These are phyloP conservation scores for Drosophila macrospina DNA, from an alignment of 2,888 invertebrate species.

Conservation along the genomic window DNA sequence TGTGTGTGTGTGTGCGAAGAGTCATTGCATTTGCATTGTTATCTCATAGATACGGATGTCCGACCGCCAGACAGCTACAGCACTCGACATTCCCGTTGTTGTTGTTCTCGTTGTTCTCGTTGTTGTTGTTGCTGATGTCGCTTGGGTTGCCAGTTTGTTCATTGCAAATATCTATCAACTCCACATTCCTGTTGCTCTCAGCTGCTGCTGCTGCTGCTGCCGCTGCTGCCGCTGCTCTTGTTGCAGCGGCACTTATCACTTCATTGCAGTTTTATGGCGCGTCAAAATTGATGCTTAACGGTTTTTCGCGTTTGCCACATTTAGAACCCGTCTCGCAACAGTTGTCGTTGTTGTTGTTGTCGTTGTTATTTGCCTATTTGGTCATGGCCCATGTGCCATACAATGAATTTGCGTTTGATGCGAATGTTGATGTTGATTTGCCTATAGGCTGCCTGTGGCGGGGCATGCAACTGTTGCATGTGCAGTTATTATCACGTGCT, in stretches of 20 bases:
- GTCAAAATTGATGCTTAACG: slow-evolving; percentile 80
- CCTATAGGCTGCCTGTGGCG: slow-evolving; percentile 5
- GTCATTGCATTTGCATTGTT: slow-evolving; percentile 76
- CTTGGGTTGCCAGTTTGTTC: slow-evolving; percentile 42
- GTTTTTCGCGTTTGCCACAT: slow-evolving; percentile 77
- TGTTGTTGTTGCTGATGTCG: slow-evolving; percentile 33
- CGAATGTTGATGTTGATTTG: slow-evolving; percentile 50
- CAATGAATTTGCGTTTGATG: slow-evolving; percentile 69
- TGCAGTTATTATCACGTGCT: slow-evolving; percentile 29
- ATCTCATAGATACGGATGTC: slow-evolving; percentile 74
- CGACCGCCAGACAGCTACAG: slow-evolving; percentile 52
- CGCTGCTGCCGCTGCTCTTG: slow-evolving; percentile 48
- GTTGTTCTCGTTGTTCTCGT: background rate
- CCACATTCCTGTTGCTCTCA: slow-evolving; percentile 63
- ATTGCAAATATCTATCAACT: slow-evolving; percentile 62
- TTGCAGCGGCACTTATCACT: slow-evolving; percentile 75
- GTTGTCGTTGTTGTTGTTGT: slow-evolving; percentile 11
- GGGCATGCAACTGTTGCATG: slow-evolving; percentile 64
- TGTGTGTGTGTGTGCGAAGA: slow-evolving; percentile 34
- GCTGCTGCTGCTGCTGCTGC: slow-evolving; percentile 25
- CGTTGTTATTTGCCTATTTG: slow-evolving; percentile 22
- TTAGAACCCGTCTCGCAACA: slow-evolving; percentile 57
- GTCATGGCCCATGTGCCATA: slow-evolving; percentile 55
- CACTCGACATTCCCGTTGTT: slow-evolving; percentile 28
- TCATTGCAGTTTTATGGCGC: slow-evolving; percentile 82